Base-by-base conservation (phyloP, 2,113 vertebrate species). In the Hipposideros armiger region DNA sequence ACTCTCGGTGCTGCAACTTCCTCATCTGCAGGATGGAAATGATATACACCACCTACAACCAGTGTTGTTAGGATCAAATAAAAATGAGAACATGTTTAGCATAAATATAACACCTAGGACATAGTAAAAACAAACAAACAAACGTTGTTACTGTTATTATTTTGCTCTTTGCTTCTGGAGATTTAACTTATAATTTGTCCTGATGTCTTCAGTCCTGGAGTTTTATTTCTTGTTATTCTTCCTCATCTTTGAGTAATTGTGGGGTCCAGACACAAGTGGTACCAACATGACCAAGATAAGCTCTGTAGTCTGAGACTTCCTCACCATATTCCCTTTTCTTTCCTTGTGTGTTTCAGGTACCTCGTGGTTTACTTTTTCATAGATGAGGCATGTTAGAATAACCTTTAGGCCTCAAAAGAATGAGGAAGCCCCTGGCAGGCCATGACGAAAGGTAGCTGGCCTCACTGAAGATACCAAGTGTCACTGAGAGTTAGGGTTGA, bases 41-140 rank as follows among this genome's bases (percentile, higher is more conserved):
- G 30, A 10, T 1, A 13, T 15, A 1, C 2, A 28, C 3, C 30
- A 2, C 20, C n/a, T 22, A 52, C 17, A 13, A 0, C 16, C 11
- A 2, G 30, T 5, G 17, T 1, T 16, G 7, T 11, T 40, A 69
- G 62, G 26, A 74, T 47, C 30, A 62, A 36, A 8, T 30, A 19
- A 62, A 45, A 24, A 32, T 2, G 1, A 2, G 42, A 19, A 15
- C 7, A 5, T 17, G 1, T 30, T 17, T 22, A 19, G 2, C 4
- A 0, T 13, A 16, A 36, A 14, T 1, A 36, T 36, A 36, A 36
- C 36, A 11, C 40, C 80, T 13, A 1, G 66, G 0, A 19, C 30
- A 2, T 3, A 7, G 36, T 8, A 7, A n/a, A 50, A 45, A 20
- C 52, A 54, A 54, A 54, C 52, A 54, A 54, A 19, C 52, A 54